Conservation (phyloP, 2,113 vertebrate species). For the Rostratula benghalensis region DNA sequence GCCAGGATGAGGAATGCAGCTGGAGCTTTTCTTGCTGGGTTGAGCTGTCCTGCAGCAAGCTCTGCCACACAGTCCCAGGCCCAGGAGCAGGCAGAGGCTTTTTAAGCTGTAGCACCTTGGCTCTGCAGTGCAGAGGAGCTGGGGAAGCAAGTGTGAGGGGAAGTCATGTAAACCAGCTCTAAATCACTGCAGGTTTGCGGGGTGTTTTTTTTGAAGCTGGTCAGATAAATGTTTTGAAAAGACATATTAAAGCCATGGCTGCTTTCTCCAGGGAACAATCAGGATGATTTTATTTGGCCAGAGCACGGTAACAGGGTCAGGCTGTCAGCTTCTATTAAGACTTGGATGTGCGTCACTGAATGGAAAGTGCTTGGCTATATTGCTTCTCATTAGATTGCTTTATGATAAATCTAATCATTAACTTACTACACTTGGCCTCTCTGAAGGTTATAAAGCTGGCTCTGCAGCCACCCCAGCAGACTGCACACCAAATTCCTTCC, state of each 20-base stretch:
- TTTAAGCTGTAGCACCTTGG: fast-evolving
- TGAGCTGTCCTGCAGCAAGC: neutral
- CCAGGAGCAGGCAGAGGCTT: neutral
- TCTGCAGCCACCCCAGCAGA: neutral
- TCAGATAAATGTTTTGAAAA: neutral
- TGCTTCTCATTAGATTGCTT: constrained; percentile 15
- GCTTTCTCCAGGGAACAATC: constrained; percentile 14
- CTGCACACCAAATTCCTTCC: neutral
- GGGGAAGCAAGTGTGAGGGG: neutral
- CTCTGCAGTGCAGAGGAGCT: neutral
- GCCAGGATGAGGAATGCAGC: neutral
- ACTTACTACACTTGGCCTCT: neutral
- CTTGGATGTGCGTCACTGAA: neutral
- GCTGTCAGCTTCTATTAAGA: constrained; percentile 11
- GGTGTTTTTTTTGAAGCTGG: neutral
- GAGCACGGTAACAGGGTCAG: neutral
- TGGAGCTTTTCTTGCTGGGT: neutral
- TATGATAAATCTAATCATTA: constrained; percentile 14
- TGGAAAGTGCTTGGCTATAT: neutral
- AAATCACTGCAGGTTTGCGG: neutral
- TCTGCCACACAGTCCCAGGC: fast-evolving
- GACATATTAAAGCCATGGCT: neutral
- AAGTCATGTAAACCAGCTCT: neutral
- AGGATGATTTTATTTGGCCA: constrained; percentile 28
- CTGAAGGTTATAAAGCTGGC: neutral